Conservation (phyloP, 37 sponge, comb jelly and placozoan genomes). For the Diacarnus erythraeanus region DNA sequence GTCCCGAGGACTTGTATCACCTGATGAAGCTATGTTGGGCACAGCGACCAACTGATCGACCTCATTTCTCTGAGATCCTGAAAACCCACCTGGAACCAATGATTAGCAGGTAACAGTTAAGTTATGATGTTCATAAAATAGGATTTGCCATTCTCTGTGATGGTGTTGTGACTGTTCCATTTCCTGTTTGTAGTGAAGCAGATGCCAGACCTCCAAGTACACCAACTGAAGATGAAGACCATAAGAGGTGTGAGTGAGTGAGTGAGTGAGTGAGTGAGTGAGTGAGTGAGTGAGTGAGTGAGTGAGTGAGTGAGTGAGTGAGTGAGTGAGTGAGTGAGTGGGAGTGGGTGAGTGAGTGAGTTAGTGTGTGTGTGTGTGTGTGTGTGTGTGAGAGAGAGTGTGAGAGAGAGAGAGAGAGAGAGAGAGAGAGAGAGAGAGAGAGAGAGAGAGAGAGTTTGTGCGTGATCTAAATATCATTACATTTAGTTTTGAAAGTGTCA, state of each 20-base stretch:
- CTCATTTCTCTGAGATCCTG: slow-evolving; percentile 60
- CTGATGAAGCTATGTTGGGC: slow-evolving; percentile 83
- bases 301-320: background rate
- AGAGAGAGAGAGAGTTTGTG: too few relatives aligned
- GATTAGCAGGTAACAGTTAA: background rate
- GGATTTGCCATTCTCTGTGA: background rate
- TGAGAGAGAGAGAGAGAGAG: slow-evolving; percentile 14
- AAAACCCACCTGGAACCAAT: slow-evolving; percentile 50
- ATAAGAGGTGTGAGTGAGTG: slow-evolving; percentile 9
- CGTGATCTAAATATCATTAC: too few relatives aligned
- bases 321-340: background rate
- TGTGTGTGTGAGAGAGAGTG: background rate
- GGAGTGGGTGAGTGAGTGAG: background rate
- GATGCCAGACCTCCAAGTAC: background rate
- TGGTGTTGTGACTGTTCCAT: too few relatives aligned
- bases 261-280: background rate
- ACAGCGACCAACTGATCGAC: slow-evolving; percentile 55
- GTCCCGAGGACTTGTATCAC: slow-evolving; percentile 65
- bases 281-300: slow-evolving; percentile 8
- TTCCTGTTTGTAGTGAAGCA: background rate
- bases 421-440: slow-evolving; percentile 18
- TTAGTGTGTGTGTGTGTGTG: background rate
- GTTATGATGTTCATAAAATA: background rate
- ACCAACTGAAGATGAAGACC: slow-evolving; percentile 5
- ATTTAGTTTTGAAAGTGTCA: too few relatives aligned